Evolutionary conservation across 2,888 invertebrate genomes (phyloP).

Genomic region (Lamellibrachia satsuma): DNA sequence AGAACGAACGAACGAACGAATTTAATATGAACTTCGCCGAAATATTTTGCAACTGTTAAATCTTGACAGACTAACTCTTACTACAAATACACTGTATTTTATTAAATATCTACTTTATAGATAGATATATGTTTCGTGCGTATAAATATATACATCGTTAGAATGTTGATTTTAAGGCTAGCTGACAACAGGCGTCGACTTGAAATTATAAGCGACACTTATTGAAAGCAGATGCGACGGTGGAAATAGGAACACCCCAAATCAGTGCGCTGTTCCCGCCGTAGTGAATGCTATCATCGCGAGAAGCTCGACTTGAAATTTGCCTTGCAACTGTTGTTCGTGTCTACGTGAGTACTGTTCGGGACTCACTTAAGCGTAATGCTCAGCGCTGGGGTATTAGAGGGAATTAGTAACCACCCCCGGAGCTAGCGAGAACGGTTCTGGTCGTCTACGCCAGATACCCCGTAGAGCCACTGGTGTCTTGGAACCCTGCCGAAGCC

Average conservation of each 20-base stretch:
- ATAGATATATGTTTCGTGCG: not conserved
- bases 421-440: slow-evolving; percentile 1
- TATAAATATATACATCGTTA: too few species aligned
- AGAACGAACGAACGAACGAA: too few species aligned
- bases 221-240: not conserved
- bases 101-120: not conserved
- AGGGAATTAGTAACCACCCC: not conserved
- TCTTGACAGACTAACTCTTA: too few species aligned
- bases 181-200: not conserved
- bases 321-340: not conserved
- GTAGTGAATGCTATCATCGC: not conserved
- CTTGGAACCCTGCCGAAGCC: slow-evolving; percentile 1
- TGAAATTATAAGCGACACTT: not conserved
- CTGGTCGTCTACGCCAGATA: not conserved
- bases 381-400: not conserved
- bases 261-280: not conserved
- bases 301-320: not conserved
- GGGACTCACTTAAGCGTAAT: not conserved
- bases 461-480: not conserved
- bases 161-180: not conserved
- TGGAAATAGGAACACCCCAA: not conserved
- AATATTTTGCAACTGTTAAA: too few species aligned
- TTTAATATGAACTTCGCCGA: too few species aligned
- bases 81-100: too few species aligned
- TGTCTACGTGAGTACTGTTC: not conserved